phyloP scores from a whole-genome alignment of 2,797 vertebrate species.

The Melanotaenia pygmaea region DNA sequence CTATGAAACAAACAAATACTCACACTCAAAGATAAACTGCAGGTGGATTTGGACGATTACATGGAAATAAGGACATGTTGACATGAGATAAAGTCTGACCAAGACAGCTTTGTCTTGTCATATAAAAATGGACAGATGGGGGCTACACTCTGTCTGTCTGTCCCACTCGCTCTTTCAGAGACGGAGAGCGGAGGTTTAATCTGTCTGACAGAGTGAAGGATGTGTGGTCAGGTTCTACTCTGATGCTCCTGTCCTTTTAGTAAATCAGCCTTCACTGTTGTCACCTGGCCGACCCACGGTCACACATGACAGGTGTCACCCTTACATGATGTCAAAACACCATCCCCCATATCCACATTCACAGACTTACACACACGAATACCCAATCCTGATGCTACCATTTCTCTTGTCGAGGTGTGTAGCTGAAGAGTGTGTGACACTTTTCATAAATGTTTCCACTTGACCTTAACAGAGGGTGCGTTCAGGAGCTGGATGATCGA shows the following conservation, averaged over 20 bases:
- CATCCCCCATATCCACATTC: slow-evolving; percentile 62
- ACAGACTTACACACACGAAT: slow-evolving; percentile 18
- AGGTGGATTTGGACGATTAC: neutral
- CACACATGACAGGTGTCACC: slow-evolving; percentile 91
- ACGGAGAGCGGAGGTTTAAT: slow-evolving; percentile 83
- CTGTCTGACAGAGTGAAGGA: slow-evolving; percentile 98
- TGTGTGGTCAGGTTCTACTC: slow-evolving; percentile 96
- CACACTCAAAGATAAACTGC: slow-evolving; percentile 1
- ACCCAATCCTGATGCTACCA: slow-evolving; percentile 16
- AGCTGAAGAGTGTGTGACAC: slow-evolving; percentile 17
- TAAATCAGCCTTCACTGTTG: slow-evolving; percentile 96
- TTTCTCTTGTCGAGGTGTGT: slow-evolving; percentile 13
- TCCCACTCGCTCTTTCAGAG: slow-evolving; percentile 71
- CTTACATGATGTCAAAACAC: slow-evolving; percentile 70
- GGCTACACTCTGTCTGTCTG: slow-evolving; percentile 17
- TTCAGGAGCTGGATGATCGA: slow-evolving; percentile 31
- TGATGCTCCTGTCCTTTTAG: slow-evolving; percentile 99
- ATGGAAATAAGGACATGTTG: slow-evolving; percentile 32
- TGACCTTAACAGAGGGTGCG: slow-evolving; percentile 42
- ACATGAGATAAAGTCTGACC: slow-evolving; percentile 35
- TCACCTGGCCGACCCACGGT: slow-evolving; percentile 82
- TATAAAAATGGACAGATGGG: slow-evolving; percentile 58
- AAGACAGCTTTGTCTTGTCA: slow-evolving; percentile 50
- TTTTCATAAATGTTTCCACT: slow-evolving; percentile 21
- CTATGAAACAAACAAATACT: slow-evolving; percentile 17